Conservation (phyloP, 2,797 vertebrate species). For the Diceros bicornis region DNA sequence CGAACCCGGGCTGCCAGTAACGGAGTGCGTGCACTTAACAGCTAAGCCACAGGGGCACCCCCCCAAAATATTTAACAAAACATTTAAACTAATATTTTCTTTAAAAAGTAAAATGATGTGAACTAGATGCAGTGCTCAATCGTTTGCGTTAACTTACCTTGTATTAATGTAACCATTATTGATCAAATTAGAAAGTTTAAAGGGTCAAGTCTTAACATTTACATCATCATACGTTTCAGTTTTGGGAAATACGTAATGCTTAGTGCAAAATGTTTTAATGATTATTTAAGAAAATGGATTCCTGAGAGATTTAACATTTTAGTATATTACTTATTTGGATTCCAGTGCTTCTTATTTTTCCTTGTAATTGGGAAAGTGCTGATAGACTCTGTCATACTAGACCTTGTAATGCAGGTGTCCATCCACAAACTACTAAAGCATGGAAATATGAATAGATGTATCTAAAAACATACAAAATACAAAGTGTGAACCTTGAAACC, state of each 20-base stretch:
- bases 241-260: conserved; percentile 16
- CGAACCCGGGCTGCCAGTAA: too few relatives aligned
- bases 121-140: neutral
- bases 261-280: conserved; percentile 45
- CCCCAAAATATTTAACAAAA: neutral
- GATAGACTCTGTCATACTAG: neutral
- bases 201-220: conserved; percentile 39
- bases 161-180: neutral
- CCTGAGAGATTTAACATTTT: conserved; percentile 8
- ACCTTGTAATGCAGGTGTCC: neutral
- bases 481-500: neutral
- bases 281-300: conserved; percentile 48
- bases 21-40: too few relatives aligned
- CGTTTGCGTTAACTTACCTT: conserved; percentile 8
- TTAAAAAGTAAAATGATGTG: neutral
- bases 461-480: neutral
- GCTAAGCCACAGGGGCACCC: too few relatives aligned
- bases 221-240: neutral
- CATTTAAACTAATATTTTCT: conserved; percentile 51
- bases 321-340: conserved; percentile 14
- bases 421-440: neutral
- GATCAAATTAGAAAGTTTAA: conserved; percentile 19
- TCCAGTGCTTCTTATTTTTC: neutral
- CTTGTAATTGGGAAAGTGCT: neutral
- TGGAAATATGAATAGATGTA: neutral